Base-by-base conservation (phyloP, 2,113 vertebrate species). In the Mellivora capensis region DNA sequence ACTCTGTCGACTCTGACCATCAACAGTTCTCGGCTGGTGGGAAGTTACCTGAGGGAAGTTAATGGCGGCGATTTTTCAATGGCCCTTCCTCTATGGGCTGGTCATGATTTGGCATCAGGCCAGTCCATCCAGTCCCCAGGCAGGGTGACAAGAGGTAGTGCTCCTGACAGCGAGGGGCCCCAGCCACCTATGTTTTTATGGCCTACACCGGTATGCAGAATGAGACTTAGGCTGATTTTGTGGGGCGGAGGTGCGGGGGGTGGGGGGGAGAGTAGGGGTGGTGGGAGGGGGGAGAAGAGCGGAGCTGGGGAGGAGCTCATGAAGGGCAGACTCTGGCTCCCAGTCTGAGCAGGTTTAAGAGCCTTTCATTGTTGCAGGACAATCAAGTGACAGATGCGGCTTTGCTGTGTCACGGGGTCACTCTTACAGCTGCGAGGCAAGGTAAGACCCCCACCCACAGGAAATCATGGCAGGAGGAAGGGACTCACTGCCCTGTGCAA, bases 51-150 rank as follows among this genome's bases (percentile, higher is more conserved):
- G 77, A 54, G 13, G 27, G 67, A 61, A 54, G 44, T 77, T 23
- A 62, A 57, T 1, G 57, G 47, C 2, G 77, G 83, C 25, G 79
- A 76, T 29, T 17, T 39, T 34, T 52, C 8, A 20, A 42, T 3
- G 92, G 64, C 18, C 17, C 17, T 69, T 69, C 64, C 15, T 69
- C 49, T 85, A 77, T 17, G 72, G 57, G 76, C 80, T 67, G 34
- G 71, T 77, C 95, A 80, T 47, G 76, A 87, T 39, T 76, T 82
- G 96, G 93, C 39, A n/a, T 85, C n/a, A 67, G 39, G 89, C 83
- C 81, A 79, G 37, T 89, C 39, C 64, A 87, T 27, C 39, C 25
- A 47, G 39, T 84, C 54, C 57, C 86, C 54, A 98, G 82, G 57
- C 47, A 72, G 42, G 71, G 67, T 52, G 64, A 82, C 5, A 54